Percentiles rank a stretch among this genome's conserved stretches.
Evolutionary conservation across 2,888 invertebrate genomes (phyloP).

Genomic region (Yponomeuta sedellus): DNA sequence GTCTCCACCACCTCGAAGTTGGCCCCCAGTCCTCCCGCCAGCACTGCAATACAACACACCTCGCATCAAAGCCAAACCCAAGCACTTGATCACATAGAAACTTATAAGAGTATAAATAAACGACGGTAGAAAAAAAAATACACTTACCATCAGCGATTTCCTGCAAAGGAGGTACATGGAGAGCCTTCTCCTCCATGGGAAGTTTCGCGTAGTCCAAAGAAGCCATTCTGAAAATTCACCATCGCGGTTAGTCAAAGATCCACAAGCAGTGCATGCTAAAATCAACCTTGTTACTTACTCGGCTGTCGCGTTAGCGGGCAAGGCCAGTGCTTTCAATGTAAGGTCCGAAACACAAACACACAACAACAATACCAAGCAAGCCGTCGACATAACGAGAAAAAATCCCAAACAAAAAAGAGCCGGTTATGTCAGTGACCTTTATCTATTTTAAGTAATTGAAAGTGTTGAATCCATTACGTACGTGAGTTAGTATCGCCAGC

Average conservation of each 20-base stretch:
- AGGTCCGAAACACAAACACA: not conserved
- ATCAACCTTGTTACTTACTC: constrained; percentile 1
- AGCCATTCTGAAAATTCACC: constrained; percentile 45
- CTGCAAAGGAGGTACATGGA: constrained; percentile 77
- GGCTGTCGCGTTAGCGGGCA: not conserved
- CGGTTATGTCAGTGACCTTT: constrained; percentile 8
- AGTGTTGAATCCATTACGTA: not conserved
- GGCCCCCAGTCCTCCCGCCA: constrained; percentile 79
- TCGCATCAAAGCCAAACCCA: not conserved
- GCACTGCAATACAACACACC: constrained; percentile 70
- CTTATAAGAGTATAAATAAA: not conserved
- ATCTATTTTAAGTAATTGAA: not conserved
- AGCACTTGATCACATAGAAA: not conserved
- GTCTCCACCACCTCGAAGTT: constrained; percentile 85
- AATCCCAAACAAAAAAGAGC: not conserved
- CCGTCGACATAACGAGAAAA: not conserved
- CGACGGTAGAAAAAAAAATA: not conserved
- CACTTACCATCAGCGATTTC: constrained; percentile 80
- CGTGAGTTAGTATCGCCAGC: not conserved
- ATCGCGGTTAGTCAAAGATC: not conserved
- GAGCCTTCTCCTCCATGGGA: constrained; percentile 72
- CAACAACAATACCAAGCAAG: not conserved
- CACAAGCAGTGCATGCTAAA: not conserved
- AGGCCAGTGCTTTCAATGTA: not conserved
- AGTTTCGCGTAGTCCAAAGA: constrained; percentile 55